These are phyloP conservation scores for Sesia apiformis DNA, from an alignment of 2,888 invertebrate species.

Conservation along the genomic window DNA sequence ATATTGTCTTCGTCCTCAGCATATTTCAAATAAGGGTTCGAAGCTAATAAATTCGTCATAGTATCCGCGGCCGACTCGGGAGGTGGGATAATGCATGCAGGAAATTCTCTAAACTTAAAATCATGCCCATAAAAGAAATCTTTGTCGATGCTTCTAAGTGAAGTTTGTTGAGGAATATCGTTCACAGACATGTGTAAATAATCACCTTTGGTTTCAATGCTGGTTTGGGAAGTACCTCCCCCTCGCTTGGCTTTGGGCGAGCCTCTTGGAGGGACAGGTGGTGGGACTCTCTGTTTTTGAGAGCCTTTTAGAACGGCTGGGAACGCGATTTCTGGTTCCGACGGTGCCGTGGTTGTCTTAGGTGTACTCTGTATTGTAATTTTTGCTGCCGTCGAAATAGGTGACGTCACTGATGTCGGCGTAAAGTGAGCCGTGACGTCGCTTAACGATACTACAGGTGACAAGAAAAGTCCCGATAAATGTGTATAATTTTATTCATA, in stretches of 20 bases:
- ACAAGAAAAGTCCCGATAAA: conserved; percentile 20
- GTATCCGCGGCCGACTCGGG: conserved; percentile 53
- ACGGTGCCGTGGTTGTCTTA: conserved; percentile 37
- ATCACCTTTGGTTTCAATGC: conserved; percentile 66
- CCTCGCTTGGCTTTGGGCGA: conserved; percentile 80
- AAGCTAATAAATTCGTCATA: conserved; percentile 47
- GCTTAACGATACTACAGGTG: conserved; percentile 63
- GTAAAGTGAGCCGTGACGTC: conserved; percentile 72
- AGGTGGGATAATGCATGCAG: conserved; percentile 49
- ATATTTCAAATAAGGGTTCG: conserved; percentile 53
- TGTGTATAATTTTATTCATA: conserved; percentile 42
- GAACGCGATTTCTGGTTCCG: conserved; percentile 76
- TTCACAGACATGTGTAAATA: conserved; percentile 51
- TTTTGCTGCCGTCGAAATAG: conserved; percentile 55
- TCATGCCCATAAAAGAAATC: conserved; percentile 66
- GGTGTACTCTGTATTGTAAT: conserved; percentile 34
- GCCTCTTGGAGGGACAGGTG: conserved; percentile 91
- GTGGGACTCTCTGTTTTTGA: conserved; percentile 85
- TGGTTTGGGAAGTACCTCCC: conserved; percentile 53
- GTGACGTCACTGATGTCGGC: conserved; percentile 60
- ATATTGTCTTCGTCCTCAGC: conserved; percentile 55
- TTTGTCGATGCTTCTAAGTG: conserved; percentile 60
- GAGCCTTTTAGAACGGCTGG: conserved; percentile 85
- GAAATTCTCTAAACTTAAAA: conserved; percentile 51
- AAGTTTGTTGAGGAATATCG: conserved; percentile 53